Evolutionary conservation across 2,888 invertebrate species (phyloP).

Genomic region (Coronaproctus castanopsis): DNA sequence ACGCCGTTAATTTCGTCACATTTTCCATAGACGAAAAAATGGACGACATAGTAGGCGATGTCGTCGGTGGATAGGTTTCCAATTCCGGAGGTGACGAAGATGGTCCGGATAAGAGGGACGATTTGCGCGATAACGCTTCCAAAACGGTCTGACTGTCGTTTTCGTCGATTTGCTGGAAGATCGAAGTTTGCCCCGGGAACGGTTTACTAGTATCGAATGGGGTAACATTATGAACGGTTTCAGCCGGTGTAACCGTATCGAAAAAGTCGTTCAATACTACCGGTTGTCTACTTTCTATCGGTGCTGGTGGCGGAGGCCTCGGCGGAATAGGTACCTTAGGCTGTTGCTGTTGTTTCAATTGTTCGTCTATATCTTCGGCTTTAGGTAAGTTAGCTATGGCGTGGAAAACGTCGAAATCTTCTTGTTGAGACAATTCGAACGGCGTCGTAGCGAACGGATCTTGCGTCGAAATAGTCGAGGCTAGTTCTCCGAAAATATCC

Average conservation of each 20-base stretch:
- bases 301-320: slow-evolving; percentile 9
- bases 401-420: slow-evolving; percentile 7
- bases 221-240: slow-evolving; percentile 6
- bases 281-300: slow-evolving; percentile 13
- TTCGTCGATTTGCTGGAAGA: neutral
- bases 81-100: slow-evolving; percentile 26
- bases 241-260: slow-evolving; percentile 16
- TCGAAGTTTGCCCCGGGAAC: neutral
- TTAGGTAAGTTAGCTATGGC: slow-evolving; percentile 12
- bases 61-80: slow-evolving; percentile 24
- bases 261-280: slow-evolving; percentile 6
- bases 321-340: slow-evolving; percentile 1
- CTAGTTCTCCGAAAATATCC: neutral
- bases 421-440: neutral
- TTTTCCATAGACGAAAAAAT: neutral
- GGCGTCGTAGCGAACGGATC: neutral
- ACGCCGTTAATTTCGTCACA: neutral
- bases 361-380: slow-evolving; percentile 5
- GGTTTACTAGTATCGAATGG: neutral
- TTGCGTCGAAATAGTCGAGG: neutral
- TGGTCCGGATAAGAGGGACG: slow-evolving; percentile 4
- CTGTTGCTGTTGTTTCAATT: neutral
- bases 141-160: neutral
- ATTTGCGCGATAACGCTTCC: slow-evolving; percentile 5
- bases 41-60: neutral